A percentile compares a stretch with the other conserved stretches of the same genome.
phyloP scores from a whole-genome alignment of 2,797 vertebrate species.

The Falco concolor region DNA sequence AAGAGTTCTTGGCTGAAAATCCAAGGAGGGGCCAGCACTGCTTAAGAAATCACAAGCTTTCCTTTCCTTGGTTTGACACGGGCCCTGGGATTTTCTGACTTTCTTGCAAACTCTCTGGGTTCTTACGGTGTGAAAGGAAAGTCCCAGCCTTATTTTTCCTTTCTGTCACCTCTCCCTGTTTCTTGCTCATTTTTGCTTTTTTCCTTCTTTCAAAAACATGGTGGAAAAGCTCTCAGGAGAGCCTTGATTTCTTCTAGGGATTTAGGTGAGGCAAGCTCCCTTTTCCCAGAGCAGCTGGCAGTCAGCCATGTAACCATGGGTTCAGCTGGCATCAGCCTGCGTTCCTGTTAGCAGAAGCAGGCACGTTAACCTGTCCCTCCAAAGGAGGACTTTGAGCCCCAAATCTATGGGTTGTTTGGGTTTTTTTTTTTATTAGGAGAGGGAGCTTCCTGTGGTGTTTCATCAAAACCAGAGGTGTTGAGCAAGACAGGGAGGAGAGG shows the following conservation, averaged over 20 bases:
- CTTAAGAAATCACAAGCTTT: neutral
- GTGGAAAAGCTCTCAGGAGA: neutral
- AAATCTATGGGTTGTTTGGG: neutral
- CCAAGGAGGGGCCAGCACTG: neutral
- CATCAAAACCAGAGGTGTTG: neutral
- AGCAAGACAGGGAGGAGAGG: neutral
- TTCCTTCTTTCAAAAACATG: neutral
- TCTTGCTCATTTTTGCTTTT: neutral
- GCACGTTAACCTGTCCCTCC: fast-evolving
- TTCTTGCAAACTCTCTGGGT: neutral
- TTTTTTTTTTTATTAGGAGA: neutral
- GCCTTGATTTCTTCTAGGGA: neutral
- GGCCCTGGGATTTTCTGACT: neutral
- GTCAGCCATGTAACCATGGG: neutral
- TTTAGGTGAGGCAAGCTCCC: neutral
- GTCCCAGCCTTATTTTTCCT: neutral
- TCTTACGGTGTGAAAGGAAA: neutral
- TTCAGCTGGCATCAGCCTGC: neutral
- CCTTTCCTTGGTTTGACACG: neutral
- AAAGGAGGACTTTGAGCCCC: neutral
- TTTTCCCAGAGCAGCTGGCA: neutral
- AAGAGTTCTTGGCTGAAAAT: neutral
- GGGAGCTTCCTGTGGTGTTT: neutral
- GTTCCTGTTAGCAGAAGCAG: neutral
- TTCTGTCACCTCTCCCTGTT: neutral